phyloP scores from a whole-genome alignment of 2,797 vertebrate species.

The Lepilemur ruficaudatus region DNA sequence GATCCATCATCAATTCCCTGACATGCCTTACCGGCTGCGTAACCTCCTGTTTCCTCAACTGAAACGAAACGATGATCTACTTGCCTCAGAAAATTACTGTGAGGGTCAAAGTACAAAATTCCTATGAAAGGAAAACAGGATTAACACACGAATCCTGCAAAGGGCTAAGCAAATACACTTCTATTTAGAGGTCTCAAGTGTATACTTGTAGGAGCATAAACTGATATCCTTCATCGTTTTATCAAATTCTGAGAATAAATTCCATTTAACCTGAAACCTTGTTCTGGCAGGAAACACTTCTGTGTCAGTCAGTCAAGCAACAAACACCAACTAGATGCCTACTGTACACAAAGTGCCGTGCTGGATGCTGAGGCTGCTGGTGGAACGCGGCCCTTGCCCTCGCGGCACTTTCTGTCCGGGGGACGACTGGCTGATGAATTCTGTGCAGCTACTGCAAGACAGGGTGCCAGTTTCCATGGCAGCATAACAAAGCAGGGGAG shows the following conservation, averaged over 20 bases:
- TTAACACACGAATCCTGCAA: not conserved
- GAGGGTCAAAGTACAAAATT: not conserved
- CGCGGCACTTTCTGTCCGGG: not conserved
- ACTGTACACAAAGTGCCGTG: rapidly evolving
- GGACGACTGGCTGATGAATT: not conserved
- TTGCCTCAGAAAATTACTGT: not conserved
- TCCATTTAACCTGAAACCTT: not conserved
- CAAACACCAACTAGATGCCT: not conserved
- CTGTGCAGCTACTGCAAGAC: not conserved
- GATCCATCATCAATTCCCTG: not conserved
- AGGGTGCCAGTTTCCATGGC: not conserved
- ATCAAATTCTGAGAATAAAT: not conserved
- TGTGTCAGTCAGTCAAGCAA: not conserved
- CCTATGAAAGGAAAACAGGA: not conserved
- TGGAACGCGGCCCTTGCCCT: not conserved
- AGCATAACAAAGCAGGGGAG: not conserved
- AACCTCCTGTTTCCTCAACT: not conserved
- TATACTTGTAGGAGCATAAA: not conserved
- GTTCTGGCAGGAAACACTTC: not conserved
- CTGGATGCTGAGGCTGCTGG: not conserved
- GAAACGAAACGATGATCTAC: not conserved
- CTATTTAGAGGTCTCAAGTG: not conserved
- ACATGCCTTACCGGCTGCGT: not conserved
- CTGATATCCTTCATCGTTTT: not conserved
- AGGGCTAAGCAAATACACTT: not conserved